phyloP scores from a whole-genome alignment of 2,797 vertebrate species.

The Pseudochaenichthys georgianus region DNA sequence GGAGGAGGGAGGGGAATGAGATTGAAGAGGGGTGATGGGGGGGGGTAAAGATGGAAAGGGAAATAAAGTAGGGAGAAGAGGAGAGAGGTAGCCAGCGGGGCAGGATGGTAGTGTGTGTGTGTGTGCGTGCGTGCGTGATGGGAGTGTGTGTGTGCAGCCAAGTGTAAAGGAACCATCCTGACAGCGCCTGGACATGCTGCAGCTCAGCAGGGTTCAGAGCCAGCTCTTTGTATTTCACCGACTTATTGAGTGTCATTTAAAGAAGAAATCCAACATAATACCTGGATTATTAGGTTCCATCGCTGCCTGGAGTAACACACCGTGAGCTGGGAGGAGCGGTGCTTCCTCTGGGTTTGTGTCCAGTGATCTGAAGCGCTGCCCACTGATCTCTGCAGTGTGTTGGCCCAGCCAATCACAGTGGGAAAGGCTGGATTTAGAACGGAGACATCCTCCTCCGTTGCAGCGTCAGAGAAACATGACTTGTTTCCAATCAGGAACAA shows the following conservation, averaged over 20 bases:
- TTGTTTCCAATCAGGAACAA: too few relatives aligned
- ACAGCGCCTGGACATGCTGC: constrained; percentile 58
- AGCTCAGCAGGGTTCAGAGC: constrained; percentile 36
- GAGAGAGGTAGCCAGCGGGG: constrained; percentile 35
- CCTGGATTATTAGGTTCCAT: background rate
- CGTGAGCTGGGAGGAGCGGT: background rate
- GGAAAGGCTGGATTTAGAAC: too few relatives aligned
- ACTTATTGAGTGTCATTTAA: background rate
- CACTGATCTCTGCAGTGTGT: background rate
- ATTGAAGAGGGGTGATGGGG: constrained; percentile 9
- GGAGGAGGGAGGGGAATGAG: background rate
- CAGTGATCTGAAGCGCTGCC: background rate
- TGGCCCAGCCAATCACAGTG: too few relatives aligned
- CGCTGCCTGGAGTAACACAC: background rate
- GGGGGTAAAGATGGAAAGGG: constrained; percentile 15
- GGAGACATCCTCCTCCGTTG: background rate
- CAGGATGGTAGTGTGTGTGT: background rate
- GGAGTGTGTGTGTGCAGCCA: constrained; percentile 50
- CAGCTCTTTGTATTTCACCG: constrained; percentile 21
- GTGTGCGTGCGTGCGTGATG: background rate
- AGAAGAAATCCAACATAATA: background rate
- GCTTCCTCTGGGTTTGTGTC: background rate
- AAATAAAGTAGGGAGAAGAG: constrained; percentile 15
- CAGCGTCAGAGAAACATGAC: background rate
- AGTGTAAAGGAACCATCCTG: constrained; percentile 60